Evolutionary conservation across 2,113 vertebrate species (phyloP).

Genomic region (Gracilinanus agilis): DNA sequence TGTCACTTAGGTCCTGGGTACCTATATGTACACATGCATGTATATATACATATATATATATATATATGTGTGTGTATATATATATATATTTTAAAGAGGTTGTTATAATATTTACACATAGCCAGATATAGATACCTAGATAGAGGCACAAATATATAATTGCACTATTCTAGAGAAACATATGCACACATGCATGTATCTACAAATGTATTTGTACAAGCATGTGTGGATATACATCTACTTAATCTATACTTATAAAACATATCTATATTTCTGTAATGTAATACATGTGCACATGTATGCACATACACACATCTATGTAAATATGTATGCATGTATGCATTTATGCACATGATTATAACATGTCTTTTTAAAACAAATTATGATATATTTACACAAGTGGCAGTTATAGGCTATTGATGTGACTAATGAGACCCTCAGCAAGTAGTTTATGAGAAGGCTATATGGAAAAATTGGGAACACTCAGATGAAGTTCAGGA

Average conservation of each 20-base stretch:
- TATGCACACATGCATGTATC: not conserved
- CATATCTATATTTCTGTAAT: not conserved
- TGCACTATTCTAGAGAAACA: too few relatives aligned
- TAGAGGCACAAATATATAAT: too few relatives aligned
- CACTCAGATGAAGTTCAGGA: not conserved
- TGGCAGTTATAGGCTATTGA: not conserved
- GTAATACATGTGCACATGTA: not conserved
- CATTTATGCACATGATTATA: not conserved
- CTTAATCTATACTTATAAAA: too few relatives aligned
- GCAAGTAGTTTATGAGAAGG: not conserved
- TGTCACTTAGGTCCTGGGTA: too few relatives aligned
- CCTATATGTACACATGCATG: too few relatives aligned
- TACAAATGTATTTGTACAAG: not conserved
- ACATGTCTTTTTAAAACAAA: not conserved
- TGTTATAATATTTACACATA: too few relatives aligned
- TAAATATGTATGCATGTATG: not conserved
- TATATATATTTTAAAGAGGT: too few relatives aligned
- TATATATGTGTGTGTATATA: too few relatives aligned
- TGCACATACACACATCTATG: not conserved
- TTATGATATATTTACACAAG: not conserved
- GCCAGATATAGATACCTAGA: too few relatives aligned
- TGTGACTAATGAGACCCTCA: not conserved
- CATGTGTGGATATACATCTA: not conserved
- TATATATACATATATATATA: too few relatives aligned
- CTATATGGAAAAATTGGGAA: not conserved